These are phyloP conservation scores for Anas capensis DNA, from an alignment of 2,797 vertebrate genomes.

Conservation along the genomic window DNA sequence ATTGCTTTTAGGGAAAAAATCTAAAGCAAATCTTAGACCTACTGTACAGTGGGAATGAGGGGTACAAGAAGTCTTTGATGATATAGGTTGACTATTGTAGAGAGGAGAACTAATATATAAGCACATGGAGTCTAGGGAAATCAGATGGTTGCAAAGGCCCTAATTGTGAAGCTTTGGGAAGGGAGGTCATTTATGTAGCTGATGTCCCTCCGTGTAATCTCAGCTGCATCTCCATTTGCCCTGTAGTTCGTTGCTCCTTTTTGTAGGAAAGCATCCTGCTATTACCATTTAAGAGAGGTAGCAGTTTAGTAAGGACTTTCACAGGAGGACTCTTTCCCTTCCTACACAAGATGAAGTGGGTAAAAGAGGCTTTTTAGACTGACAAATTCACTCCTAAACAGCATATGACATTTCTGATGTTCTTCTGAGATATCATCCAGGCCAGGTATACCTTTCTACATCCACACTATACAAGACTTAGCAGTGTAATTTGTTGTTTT, in stretches of 20 bases:
- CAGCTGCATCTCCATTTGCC: neutral
- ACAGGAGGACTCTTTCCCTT: neutral
- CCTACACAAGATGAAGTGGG: neutral
- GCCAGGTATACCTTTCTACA: no score
- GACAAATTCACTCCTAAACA: no score
- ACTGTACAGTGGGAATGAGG: neutral
- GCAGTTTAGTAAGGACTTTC: neutral
- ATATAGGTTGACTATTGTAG: fast-evolving
- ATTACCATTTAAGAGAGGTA: neutral
- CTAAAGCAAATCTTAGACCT: neutral
- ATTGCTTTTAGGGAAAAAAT: neutral
- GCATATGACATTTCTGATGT: no score
- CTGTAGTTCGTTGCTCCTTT: neutral
- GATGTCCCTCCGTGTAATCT: neutral
- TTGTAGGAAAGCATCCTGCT: neutral
- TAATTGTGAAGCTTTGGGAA: neutral
- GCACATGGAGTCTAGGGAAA: neutral
- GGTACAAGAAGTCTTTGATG: neutral
- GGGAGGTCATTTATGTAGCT: neutral
- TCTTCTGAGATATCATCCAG: no score
- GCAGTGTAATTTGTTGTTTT: neutral
- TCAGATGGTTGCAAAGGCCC: neutral
- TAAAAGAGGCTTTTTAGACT: neutral
- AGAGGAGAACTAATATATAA: neutral
- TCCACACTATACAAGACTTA: neutral